phyloP scores from a whole-genome alignment of 1,140 invertebrate species.

The Lysiphlebus fabarum region DNA sequence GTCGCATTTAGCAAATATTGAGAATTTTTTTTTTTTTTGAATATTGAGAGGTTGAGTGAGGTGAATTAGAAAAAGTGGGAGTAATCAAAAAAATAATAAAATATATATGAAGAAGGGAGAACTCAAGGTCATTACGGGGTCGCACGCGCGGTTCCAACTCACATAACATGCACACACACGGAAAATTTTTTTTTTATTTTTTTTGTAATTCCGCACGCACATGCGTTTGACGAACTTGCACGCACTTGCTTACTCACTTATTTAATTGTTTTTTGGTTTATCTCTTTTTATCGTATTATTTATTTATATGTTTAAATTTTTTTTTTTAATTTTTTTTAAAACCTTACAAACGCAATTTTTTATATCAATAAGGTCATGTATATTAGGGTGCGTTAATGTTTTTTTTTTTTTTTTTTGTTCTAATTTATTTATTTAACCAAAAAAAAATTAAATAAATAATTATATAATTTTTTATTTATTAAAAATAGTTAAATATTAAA shows the following conservation, averaged over 20 bases:
- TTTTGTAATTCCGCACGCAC: constrained; percentile 14
- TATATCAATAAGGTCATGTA: too few relatives aligned
- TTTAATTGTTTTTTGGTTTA: too few relatives aligned
- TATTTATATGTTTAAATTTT: constrained; percentile 5
- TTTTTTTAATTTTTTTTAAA: constrained; percentile 13
- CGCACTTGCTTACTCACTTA: constrained; percentile 27
- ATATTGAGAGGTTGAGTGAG: constrained; percentile 4
- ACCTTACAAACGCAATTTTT: too few relatives aligned
- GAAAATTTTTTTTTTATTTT: too few relatives aligned
- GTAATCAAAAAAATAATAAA: constrained; percentile 17
- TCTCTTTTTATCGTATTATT: too few relatives aligned
- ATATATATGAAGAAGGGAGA: constrained; percentile 28
- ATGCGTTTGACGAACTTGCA: constrained; percentile 22
- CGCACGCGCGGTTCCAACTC: constrained; percentile 46
- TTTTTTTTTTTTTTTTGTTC: too few relatives aligned
- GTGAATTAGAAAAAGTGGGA: constrained; percentile 11
- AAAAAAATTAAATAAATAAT: too few relatives aligned
- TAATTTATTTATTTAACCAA: too few relatives aligned
- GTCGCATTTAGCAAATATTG: neutral
- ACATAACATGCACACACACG: constrained; percentile 29
- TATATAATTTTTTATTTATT: too few relatives aligned
- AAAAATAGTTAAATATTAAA: too few relatives aligned
- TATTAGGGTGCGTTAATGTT: too few relatives aligned
- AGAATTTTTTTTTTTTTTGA: constrained; percentile 9
- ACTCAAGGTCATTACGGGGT: constrained; percentile 49